These are phyloP conservation scores for Epizoanthus ramosus DNA, from an alignment of 92 coral and sea anemone species.

Conservation along the genomic window DNA sequence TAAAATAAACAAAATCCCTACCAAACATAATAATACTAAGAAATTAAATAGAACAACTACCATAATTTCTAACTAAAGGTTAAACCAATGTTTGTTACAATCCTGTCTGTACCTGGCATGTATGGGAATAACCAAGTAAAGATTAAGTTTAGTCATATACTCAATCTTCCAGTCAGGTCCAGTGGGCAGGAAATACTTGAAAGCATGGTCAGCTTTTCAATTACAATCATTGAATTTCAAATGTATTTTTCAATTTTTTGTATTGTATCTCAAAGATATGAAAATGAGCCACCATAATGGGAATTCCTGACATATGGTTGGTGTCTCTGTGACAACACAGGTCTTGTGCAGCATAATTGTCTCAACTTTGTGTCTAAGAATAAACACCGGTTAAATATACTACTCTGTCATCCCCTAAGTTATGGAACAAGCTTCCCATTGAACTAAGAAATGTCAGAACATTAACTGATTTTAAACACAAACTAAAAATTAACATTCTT, in stretches of 20 bases:
- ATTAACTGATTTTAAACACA: too few relatives aligned
- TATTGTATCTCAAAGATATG: background rate
- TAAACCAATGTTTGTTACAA: background rate
- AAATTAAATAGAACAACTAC: too few relatives aligned
- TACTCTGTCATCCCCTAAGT: too few relatives aligned
- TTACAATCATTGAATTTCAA: background rate
- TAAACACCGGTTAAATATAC: too few relatives aligned
- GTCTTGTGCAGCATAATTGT: background rate
- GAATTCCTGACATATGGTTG: background rate
- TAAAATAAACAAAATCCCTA: too few relatives aligned
- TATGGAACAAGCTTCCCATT: too few relatives aligned
- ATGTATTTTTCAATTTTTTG: background rate
- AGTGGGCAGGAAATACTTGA: background rate
- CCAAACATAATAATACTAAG: too few relatives aligned
- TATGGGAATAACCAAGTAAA: background rate
- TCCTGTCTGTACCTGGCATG: background rate
- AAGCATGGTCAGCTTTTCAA: background rate
- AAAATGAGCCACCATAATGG: background rate
- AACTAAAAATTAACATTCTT: too few relatives aligned
- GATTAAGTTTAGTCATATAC: too few relatives aligned
- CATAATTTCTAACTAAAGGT: too few relatives aligned
- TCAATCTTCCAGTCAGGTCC: background rate
- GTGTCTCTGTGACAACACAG: background rate
- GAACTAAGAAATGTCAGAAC: too few relatives aligned
- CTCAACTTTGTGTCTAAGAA: background rate